Evolutionary conservation across 2,113 vertebrate genomes (phyloP).

Genomic region (Pygoscelis adeliae): DNA sequence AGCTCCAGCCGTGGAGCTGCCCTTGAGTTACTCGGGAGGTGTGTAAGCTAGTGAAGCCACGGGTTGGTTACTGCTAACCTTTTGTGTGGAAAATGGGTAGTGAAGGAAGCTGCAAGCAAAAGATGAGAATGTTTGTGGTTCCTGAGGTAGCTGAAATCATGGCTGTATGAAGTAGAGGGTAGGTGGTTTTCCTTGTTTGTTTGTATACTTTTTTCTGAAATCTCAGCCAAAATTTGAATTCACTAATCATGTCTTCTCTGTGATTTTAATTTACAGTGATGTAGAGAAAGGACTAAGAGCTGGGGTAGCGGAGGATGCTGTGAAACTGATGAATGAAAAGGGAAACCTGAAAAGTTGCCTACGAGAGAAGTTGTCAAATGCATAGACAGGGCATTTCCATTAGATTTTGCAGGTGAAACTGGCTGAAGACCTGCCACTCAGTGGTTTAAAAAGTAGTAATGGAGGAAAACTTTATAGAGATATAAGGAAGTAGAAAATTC

Average conservation of each 20-base stretch:
- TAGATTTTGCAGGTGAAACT: neutral
- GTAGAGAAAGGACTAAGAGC: neutral
- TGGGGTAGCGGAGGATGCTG: neutral
- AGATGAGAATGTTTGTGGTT: neutral
- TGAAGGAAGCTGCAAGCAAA: neutral
- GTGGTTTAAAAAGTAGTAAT: neutral
- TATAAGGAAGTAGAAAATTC: neutral
- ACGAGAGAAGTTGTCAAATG: neutral
- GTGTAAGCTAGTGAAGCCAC: neutral
- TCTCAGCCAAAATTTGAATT: neutral
- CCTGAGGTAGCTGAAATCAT: neutral
- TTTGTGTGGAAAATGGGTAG: neutral
- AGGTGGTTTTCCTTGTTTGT: neutral
- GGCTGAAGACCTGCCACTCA: neutral
- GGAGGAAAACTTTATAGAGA: neutral
- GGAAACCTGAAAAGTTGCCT: neutral
- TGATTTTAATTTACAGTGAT: neutral
- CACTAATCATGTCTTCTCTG: neutral
- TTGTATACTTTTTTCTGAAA: neutral
- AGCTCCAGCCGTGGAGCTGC: neutral
- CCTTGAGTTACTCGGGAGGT: neutral
- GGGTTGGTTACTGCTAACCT: neutral
- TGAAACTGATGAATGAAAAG: neutral
- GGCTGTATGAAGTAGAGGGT: neutral
- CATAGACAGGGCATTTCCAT: accelerated